Evolutionary conservation across 2,113 vertebrate species (phyloP).

Genomic region (Diphyllodes magnificus): DNA sequence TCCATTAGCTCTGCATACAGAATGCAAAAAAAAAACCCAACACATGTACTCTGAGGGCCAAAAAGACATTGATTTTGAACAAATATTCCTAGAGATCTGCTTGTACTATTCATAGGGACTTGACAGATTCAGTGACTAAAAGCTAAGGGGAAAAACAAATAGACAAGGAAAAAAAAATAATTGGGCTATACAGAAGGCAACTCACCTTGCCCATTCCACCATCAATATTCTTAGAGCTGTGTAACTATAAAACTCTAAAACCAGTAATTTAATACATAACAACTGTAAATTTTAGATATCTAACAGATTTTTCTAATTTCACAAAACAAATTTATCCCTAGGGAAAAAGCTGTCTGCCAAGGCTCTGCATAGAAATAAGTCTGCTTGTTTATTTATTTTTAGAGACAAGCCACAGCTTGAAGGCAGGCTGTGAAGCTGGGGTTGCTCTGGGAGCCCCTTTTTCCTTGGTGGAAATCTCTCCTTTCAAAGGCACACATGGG

Average conservation of each 20-base stretch:
- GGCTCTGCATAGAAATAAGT: background rate
- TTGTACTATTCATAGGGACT: background rate
- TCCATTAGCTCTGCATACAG: background rate
- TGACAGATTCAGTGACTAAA: background rate
- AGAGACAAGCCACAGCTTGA: background rate
- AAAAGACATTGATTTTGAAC: background rate
- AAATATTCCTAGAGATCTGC: background rate
- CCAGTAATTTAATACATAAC: background rate
- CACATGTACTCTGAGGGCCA: background rate
- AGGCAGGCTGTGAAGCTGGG: background rate
- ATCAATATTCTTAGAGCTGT: background rate
- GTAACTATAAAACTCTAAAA: background rate
- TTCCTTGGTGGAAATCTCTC: background rate
- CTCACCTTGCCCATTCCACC: background rate
- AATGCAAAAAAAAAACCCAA: fast-evolving
- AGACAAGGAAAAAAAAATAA: fast-evolving
- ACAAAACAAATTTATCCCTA: background rate
- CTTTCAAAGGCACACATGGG: background rate
- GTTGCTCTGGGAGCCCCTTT: background rate
- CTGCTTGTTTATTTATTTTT: background rate
- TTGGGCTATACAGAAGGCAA: background rate
- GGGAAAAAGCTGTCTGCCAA: background rate
- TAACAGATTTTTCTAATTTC: background rate
- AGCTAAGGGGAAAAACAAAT: background rate
- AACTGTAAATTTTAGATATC: background rate